These are phyloP conservation scores for Itoplectis maculator DNA, from an alignment of 2,888 invertebrate species.

Conservation along the genomic window DNA sequence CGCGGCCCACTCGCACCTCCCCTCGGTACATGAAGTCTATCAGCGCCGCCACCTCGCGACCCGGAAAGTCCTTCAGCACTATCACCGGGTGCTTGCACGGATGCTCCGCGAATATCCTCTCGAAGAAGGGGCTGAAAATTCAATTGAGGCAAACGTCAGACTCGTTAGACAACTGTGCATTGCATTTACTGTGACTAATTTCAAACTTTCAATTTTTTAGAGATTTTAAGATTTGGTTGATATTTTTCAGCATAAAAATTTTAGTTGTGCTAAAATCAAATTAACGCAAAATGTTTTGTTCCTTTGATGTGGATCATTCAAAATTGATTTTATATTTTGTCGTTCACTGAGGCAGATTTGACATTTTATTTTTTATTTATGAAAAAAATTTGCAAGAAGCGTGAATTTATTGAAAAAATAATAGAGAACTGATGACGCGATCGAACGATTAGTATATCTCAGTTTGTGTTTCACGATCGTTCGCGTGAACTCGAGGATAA, in stretches of 20 bases:
- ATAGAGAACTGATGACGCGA: background rate
- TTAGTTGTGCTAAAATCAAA: too few species aligned
- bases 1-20: slow-evolving; percentile 95
- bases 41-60: slow-evolving; percentile 95
- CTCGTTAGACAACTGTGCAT: slow-evolving; percentile 7
- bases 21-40: slow-evolving; percentile 98
- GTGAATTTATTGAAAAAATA: background rate
- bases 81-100: slow-evolving; percentile 97
- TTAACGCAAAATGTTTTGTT: too few species aligned
- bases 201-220: too few species aligned
- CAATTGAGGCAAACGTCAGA: background rate
- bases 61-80: slow-evolving; percentile 95
- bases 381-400: too few species aligned
- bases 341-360: too few species aligned
- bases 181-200: too few species aligned
- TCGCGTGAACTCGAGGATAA: background rate
- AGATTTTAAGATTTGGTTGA: too few species aligned
- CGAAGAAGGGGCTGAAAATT: slow-evolving; percentile 95
- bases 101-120: slow-evolving; percentile 94
- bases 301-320: too few species aligned
- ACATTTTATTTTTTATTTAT: too few species aligned
- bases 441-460: background rate
- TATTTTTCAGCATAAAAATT: too few species aligned
- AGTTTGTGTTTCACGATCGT: too few species aligned
- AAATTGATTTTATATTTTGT: too few species aligned